Evolutionary conservation across 2,888 invertebrate genomes (phyloP).

Genomic region (Spicauda simplicius): DNA sequence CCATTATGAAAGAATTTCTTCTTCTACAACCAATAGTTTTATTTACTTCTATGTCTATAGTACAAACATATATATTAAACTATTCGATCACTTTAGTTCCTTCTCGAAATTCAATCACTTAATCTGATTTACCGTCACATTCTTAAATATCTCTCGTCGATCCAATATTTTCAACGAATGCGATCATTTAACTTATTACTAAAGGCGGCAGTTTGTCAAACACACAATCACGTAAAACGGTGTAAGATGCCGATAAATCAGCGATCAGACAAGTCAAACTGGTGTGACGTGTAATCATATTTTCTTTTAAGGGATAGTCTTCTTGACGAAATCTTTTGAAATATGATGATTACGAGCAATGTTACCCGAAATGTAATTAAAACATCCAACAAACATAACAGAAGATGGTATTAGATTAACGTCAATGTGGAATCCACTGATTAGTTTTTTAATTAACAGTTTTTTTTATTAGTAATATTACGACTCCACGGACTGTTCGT

Average conservation of each 20-base stretch:
- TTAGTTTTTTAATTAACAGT: no score
- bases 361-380: no score
- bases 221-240: constrained; percentile 72
- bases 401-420: no score
- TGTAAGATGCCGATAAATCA: constrained; percentile 71
- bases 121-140: constrained; percentile 3
- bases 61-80: background rate
- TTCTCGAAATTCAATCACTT: constrained; percentile 17
- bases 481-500: no score
- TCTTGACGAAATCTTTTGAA: background rate
- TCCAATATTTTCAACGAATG: constrained; percentile 29
- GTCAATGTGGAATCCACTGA: no score
- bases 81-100: background rate
- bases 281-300: constrained; percentile 68
- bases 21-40: no score
- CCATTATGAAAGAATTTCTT: no score
- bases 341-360: no score
- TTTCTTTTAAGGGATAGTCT: constrained; percentile 60
- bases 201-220: constrained; percentile 61
- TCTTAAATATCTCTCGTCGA: constrained; percentile 1
- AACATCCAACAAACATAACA: no score
- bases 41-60: no score
- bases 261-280: constrained; percentile 54
- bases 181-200: constrained; percentile 42
- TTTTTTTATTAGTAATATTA: no score